Evolutionary conservation across 2,888 invertebrate species (phyloP), one percentile per base, ranked within the genome.

Genomic region (Pogonocherus hispidulus): DNA sequence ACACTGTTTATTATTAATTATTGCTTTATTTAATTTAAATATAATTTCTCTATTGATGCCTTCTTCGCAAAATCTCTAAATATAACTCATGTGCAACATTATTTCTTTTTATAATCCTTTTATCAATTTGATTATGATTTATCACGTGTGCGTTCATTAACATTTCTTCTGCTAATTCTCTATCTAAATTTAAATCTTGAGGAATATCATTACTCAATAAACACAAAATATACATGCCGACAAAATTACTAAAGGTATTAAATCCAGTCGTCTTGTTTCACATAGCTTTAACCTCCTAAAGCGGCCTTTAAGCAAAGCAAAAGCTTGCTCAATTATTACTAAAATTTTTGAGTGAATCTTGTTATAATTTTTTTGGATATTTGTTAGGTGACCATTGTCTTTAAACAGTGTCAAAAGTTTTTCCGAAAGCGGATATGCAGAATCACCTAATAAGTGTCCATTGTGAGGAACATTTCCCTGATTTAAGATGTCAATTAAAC

Each of bases 211-310:
- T 2, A 14, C 9, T 4, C 55, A 6, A 5, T 19, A 23, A 19
- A 37, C 27, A 44, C 18, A 63, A 11, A 63, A 47, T 6, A 63
- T 63, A 19, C 55, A 63, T 19, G 19, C 6, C 1, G 47, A 9
- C 6, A 47, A n/a, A 6, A 59, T 59, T 8, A 32, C 14, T 19
- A 59, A 16, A 16, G 64, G 64, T 32, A 64, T 56, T 11, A 47
- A 18, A 18, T 56, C 64, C 9, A 47, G 54, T 14, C 49, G 14
- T 47, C 1, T n/a, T 22, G 35, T 55, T 23, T 64, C 49, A 32
- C 55, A 35, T 27, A 54, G 27, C 47, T 64, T 64, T 11, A 64
- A 37, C n/a, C 55, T 6, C n/a, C 56, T 46, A 16, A 64, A 64
- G 18, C 64, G 20, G 9, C 64, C 64, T 16, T 27, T 14, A 23